A percentile compares a stretch with the other conserved stretches of the same genome.
These are phyloP conservation scores for Nasonia longicornis DNA, from an alignment of 1,140 invertebrate species.

Conservation along the genomic window DNA sequence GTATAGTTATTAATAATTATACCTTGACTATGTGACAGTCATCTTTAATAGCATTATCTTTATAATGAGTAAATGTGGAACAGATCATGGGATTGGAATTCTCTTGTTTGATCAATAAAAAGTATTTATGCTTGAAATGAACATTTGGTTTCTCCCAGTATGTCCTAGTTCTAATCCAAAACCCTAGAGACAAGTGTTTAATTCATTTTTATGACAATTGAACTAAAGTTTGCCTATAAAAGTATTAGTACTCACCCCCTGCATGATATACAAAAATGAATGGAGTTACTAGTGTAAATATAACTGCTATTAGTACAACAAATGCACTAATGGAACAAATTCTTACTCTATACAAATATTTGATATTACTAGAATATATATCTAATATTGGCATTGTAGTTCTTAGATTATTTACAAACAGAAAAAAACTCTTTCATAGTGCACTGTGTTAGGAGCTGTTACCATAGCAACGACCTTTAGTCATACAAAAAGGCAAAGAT, in stretches of 20 bases:
- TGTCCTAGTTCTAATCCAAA: conserved; percentile 61
- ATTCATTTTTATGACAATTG: neutral
- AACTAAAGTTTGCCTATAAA: neutral
- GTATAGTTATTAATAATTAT: neutral
- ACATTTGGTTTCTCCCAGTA: conserved; percentile 60
- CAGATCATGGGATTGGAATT: conserved; percentile 59
- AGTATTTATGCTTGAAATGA: conserved; percentile 63
- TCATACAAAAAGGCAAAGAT: neutral
- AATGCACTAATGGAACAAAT: conserved; percentile 57
- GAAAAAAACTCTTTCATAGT: conserved; percentile 24
- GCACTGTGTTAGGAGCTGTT: conserved; percentile 29
- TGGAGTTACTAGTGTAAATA: conserved; percentile 55
- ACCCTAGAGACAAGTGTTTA: conserved; percentile 52
- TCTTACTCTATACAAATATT: conserved; percentile 62
- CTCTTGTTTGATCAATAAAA: conserved; percentile 60
- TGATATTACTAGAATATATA: conserved; percentile 62
- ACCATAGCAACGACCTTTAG: conserved; percentile 36
- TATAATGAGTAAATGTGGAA: conserved; percentile 62
- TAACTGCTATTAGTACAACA: conserved; percentile 54
- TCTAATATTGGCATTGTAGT: conserved; percentile 57
- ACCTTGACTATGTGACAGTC: conserved; percentile 53
- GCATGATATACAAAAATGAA: conserved; percentile 60
- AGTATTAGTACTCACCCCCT: conserved; percentile 57
- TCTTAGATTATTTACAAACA: neutral
- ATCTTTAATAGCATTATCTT: conserved; percentile 62